Conservation (phyloP, 1,140 invertebrate genomes). For the Maconellicoccus hirsutus region DNA sequence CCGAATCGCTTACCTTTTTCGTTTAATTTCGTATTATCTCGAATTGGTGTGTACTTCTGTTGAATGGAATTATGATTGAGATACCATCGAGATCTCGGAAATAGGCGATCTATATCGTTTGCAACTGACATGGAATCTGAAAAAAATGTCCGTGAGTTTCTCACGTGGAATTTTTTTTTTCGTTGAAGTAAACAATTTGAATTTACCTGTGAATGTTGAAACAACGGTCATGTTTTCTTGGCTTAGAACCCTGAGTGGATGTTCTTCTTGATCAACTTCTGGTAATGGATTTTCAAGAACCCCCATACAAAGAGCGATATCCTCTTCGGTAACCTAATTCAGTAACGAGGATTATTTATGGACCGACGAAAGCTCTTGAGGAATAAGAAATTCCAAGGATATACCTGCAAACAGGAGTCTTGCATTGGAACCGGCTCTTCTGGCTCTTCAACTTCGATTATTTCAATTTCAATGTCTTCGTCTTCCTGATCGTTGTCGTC, state of each 20-base stretch:
- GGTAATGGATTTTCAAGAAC: slow-evolving; percentile 50
- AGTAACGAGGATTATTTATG: not conserved
- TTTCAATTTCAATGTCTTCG: slow-evolving; percentile 65
- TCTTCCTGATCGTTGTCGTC: slow-evolving; percentile 41
- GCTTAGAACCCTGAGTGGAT: slow-evolving; percentile 73
- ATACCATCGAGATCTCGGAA: slow-evolving; percentile 31
- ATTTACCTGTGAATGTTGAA: slow-evolving; percentile 62
- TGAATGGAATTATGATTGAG: not conserved
- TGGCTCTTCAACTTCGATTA: slow-evolving; percentile 67
- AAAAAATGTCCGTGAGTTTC: not conserved
- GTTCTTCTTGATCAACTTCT: slow-evolving; percentile 59
- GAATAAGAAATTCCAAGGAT: slow-evolving; percentile 14
- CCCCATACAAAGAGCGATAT: slow-evolving; percentile 77
- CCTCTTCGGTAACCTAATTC: slow-evolving; percentile 75
- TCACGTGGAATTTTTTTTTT: not conserved
- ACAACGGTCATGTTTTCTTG: slow-evolving; percentile 81
- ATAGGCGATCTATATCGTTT: slow-evolving; percentile 53
- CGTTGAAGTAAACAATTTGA: not conserved
- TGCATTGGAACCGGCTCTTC: slow-evolving; percentile 67
- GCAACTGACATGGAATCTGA: slow-evolving; percentile 61
- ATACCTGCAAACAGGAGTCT: slow-evolving; percentile 62
- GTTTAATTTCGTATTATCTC: not conserved
- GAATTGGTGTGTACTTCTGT: not conserved
- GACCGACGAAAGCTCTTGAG: too few relatives aligned
- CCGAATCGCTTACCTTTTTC: not conserved